Conservation (phyloP, 2,113 vertebrate species). For the Aspidoscelis tigris region DNA sequence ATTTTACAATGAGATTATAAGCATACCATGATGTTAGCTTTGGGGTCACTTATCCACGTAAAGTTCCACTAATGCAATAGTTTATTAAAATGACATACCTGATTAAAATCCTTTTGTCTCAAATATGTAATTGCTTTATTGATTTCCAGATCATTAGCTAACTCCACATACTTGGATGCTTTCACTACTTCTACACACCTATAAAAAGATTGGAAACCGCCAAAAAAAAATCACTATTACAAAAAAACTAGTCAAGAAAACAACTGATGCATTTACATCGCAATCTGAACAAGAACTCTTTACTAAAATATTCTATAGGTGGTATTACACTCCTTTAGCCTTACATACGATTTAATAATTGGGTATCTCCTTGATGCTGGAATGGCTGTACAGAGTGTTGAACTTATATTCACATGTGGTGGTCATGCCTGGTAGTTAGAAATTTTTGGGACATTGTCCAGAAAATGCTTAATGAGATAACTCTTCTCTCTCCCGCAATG, state of each 20-base stretch:
- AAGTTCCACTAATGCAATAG: neutral
- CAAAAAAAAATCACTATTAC: neutral
- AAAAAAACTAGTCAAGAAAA: neutral
- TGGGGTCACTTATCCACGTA: neutral
- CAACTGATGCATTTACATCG: neutral
- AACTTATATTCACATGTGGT: too few relatives aligned
- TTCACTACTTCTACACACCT: conserved; percentile 98
- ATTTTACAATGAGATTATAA: neutral
- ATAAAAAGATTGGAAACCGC: conserved; percentile 40
- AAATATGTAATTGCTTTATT: conserved; percentile 98
- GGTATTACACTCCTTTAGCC: too few relatives aligned
- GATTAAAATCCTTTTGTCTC: conserved; percentile 91
- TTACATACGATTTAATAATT: too few relatives aligned
- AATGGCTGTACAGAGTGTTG: too few relatives aligned
- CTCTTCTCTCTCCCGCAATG: too few relatives aligned
- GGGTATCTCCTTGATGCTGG: too few relatives aligned
- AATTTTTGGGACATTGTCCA: too few relatives aligned
- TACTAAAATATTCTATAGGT: too few relatives aligned
- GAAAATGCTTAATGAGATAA: too few relatives aligned
- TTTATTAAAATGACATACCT: conserved; percentile 79
- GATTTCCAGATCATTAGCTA: conserved; percentile 97
- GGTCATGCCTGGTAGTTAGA: too few relatives aligned
- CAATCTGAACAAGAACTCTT: too few relatives aligned
- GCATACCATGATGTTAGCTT: neutral
- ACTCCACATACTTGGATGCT: conserved; percentile 91